Evolutionary conservation across 2,888 invertebrate genomes (phyloP), one percentile per base, ranked within the genome.

Genomic region (Aleiodes testaceus): DNA sequence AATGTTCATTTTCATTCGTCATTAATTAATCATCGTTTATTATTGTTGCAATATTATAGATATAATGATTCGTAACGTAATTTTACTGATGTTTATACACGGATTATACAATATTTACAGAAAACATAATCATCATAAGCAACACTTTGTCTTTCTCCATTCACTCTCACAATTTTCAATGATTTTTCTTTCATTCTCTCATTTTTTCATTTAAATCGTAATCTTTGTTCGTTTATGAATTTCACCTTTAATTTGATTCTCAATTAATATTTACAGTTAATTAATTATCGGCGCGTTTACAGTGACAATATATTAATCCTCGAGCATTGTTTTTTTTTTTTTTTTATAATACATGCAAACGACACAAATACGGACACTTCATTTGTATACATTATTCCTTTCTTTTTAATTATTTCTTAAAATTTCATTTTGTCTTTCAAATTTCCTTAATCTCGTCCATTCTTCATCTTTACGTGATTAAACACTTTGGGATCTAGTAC

Each of bases 71-170:
- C 84, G 82, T 86, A 87, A 86, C 82, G 83, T 84, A 82, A 82
- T 84, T 81, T 82, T 85, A 84, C 79, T 86, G 80, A 85, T 84
- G 81, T 87, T 87, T 87, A 85, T 87, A 87, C 87, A 87, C 82
- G 83, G 84, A 87, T 87, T 87, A 87, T 87, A 87, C 87, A 87
- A 85, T 87, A 87, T 87, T 79, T 87, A 87, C 87, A 87, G 79
- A 84, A 84, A 81, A 79, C 81, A 84, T 79, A 82, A 80, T 83
- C 79, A 76, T 83, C 79, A 76, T 83, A 84, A 85, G 85, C 82
- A 82, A 82, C 70, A 70, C 65, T 67, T 72, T 69, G n/a, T 59
- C 50, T 14, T 63, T 30, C 66, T 75, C 69, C 59, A 73, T 72
- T 76, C 73, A 72, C 72, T 73, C 67, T 45, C 16, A n/a, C 18